These are phyloP conservation scores for Adoxophyes honmai DNA, from an alignment of 1,140 invertebrate species.

Conservation along the genomic window DNA sequence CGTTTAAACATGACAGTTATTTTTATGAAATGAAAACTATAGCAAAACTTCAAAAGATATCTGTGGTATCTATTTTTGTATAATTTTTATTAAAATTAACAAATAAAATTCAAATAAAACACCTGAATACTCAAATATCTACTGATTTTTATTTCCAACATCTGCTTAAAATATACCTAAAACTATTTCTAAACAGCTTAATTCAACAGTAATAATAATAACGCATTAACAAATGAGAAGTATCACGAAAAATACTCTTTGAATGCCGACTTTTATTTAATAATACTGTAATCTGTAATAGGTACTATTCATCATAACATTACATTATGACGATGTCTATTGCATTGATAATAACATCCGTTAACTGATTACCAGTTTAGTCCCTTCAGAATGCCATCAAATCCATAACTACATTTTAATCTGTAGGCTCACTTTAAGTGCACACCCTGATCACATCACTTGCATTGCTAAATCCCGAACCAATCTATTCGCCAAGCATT, in stretches of 20 bases:
- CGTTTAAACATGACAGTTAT: conserved; percentile 14
- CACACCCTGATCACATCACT: too few species aligned
- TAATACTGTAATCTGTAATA: conserved; percentile 16
- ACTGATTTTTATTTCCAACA: conserved; percentile 10
- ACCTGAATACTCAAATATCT: conserved; percentile 2
- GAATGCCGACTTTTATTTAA: conserved; percentile 28
- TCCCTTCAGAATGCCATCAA: background rate
- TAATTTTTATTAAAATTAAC: conserved; percentile 7
- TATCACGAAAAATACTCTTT: conserved; percentile 45
- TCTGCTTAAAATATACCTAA: conserved; percentile 3
- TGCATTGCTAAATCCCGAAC: too few species aligned
- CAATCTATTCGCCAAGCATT: too few species aligned
- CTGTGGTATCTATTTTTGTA: conserved; percentile 5
- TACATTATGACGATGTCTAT: conserved; percentile 9
- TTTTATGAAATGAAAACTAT: background rate
- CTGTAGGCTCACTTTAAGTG: too few species aligned
- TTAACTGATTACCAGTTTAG: background rate
- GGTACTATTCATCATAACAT: background rate
- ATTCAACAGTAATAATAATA: too few species aligned
- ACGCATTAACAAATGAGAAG: conserved; percentile 43
- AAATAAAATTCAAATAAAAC: conserved; percentile 2
- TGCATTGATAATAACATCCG: conserved; percentile 1
- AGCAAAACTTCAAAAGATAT: background rate
- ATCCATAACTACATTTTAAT: too few species aligned
- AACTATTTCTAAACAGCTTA: background rate